Conservation (phyloP, 2,888 invertebrate genomes). For the Protodeltote pygarga region DNA sequence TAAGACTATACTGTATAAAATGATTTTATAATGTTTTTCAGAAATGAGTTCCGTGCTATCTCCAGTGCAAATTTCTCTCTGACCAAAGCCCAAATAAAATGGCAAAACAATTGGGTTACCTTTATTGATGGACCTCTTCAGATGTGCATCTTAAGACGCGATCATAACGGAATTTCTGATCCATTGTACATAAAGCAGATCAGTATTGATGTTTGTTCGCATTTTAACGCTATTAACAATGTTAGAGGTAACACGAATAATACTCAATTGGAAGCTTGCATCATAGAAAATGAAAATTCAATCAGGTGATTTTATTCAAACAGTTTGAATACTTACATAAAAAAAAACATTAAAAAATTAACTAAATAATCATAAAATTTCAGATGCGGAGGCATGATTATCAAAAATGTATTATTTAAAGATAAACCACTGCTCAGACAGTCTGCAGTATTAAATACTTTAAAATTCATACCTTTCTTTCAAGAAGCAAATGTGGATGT, state of each 20-base stretch:
- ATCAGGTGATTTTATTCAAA: background rate
- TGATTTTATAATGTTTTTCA: no score
- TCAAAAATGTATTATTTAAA: constrained; percentile 9
- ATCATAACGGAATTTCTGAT: constrained; percentile 72
- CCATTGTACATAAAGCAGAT: constrained; percentile 6
- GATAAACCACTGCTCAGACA: background rate
- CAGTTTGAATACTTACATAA: no score
- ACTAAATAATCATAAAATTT: background rate
- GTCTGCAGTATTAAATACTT: background rate
- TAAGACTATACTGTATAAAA: no score
- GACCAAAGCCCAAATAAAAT: constrained; percentile 62
- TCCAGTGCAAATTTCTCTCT: background rate
- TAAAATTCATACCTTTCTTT: constrained; percentile 9
- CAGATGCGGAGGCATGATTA: background rate
- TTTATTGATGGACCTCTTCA: constrained; percentile 93
- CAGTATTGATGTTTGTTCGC: background rate
- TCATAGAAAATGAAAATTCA: background rate
- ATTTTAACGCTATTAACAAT: background rate
- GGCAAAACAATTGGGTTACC: constrained; percentile 91
- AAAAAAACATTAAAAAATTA: no score
- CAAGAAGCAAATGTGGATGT: constrained; percentile 3
- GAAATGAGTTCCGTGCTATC: constrained; percentile 1
- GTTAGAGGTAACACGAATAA: no score
- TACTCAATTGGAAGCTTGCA: background rate
- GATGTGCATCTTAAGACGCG: constrained; percentile 87